These are phyloP conservation scores for Lithobates pipiens DNA, from an alignment of 2,797 vertebrate species.

Conservation along the genomic window DNA sequence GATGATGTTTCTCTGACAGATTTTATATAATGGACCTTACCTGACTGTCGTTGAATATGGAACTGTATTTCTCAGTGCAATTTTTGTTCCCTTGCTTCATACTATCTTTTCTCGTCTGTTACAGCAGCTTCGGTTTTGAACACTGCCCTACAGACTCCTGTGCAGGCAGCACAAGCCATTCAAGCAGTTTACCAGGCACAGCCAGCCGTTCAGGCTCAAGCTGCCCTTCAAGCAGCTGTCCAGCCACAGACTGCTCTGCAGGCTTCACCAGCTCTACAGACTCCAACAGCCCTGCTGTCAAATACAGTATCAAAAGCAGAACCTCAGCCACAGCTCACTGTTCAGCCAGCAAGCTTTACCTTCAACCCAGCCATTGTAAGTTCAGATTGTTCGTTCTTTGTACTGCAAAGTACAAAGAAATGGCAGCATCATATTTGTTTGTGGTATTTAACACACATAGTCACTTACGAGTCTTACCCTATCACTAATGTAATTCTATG, in stretches of 20 bases:
- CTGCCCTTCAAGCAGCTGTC: conserved; percentile 79
- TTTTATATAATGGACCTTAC: too few relatives aligned
- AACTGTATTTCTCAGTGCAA: not conserved
- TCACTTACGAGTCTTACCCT: too few relatives aligned
- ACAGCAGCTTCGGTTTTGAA: conserved; percentile 89
- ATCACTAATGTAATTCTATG: too few relatives aligned
- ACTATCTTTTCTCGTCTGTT: conserved; percentile 7
- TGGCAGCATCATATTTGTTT: not conserved
- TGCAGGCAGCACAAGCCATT: conserved; percentile 68
- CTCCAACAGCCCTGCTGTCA: conserved; percentile 75
- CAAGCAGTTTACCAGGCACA: conserved; percentile 80
- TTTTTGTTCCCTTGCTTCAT: not conserved
- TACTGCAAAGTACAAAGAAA: not conserved
- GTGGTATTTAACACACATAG: not conserved
- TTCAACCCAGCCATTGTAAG: conserved; percentile 93
- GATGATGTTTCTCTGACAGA: too few relatives aligned
- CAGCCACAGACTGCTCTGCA: conserved; percentile 74
- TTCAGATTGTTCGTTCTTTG: conserved; percentile 12
- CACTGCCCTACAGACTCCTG: conserved; percentile 70
- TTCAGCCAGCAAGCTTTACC: conserved; percentile 89
- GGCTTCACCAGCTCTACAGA: conserved; percentile 73
- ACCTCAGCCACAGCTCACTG: conserved; percentile 81
- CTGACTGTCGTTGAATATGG: too few relatives aligned
- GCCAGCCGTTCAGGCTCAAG: conserved; percentile 76
- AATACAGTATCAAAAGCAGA: conserved; percentile 77